These are phyloP conservation scores for Danio aesculapii DNA, from an alignment of 2,797 vertebrate genomes.

Conservation along the genomic window DNA sequence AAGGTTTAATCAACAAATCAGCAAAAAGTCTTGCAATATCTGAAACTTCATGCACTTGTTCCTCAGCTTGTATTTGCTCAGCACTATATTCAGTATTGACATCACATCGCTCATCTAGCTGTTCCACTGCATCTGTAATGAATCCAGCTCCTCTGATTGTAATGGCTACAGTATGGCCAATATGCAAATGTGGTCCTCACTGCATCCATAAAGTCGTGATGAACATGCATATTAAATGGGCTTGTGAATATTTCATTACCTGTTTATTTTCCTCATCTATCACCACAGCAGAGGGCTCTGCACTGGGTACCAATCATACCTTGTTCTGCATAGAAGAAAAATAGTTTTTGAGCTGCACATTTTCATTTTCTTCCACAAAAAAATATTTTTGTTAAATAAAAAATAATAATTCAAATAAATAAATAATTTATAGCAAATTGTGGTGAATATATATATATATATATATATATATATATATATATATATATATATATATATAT, in stretches of 20 bases:
- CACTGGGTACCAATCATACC: constrained; percentile 49
- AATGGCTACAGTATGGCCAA: constrained; percentile 77
- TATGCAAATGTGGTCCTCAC: constrained; percentile 85
- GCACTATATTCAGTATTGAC: constrained; percentile 13
- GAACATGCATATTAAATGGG: constrained; percentile 88
- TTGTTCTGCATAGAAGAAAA: neutral
- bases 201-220: constrained; percentile 82
- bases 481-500: too few relatives aligned
- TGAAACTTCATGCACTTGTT: neutral
- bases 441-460: too few relatives aligned
- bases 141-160: constrained; percentile 13
- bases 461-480: too few relatives aligned
- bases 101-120: constrained; percentile 1
- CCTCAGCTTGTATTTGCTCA: neutral
- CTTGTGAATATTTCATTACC: constrained; percentile 89
- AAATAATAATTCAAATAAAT: neutral
- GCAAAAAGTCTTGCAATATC: neutral
- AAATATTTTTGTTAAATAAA: neutral
- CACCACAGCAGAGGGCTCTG: constrained; percentile 86
- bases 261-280: constrained; percentile 90
- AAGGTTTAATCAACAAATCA: neutral
- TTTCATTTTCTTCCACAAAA: neutral
- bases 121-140: constrained; percentile 12
- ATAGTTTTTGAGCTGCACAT: too few relatives aligned
- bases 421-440: neutral